Conservation (phyloP, 2,888 invertebrate species). For the Notodonta ziczac region DNA sequence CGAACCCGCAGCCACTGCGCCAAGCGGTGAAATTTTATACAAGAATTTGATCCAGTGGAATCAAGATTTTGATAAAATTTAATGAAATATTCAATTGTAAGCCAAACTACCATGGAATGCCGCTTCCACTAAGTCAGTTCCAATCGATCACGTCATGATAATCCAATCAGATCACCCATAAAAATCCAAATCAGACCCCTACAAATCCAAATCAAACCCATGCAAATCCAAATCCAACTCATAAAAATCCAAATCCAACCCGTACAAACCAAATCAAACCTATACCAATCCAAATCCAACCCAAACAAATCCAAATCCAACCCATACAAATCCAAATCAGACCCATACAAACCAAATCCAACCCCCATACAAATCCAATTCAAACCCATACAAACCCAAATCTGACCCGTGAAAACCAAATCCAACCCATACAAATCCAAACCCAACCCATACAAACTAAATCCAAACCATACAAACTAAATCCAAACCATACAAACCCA, state of each 20-base stretch:
- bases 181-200: too few relatives aligned
- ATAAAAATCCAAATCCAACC: slow-evolving; percentile 13
- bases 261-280: too few relatives aligned
- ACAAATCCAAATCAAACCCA: too few relatives aligned
- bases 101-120: too few relatives aligned
- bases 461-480: not conserved
- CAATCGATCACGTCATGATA: too few relatives aligned
- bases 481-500: not conserved
- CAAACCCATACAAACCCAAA: not conserved
- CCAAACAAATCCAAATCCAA: not conserved
- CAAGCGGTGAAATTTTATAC: too few relatives aligned
- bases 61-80: too few relatives aligned
- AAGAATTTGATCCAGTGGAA: too few relatives aligned
- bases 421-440: not conserved
- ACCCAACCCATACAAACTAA: not conserved
- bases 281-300: not conserved
- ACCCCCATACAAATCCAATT: not conserved
- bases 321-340: not conserved
- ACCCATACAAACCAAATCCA: not conserved
- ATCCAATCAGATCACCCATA: too few relatives aligned
- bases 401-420: not conserved
- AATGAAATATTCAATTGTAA: too few relatives aligned
- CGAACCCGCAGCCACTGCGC: too few relatives aligned
- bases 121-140: too few relatives aligned
- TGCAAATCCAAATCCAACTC: slow-evolving; percentile 13